Evolutionary conservation across 1,140 invertebrate species (phyloP).

Genomic region (Trypoxylus dichotomus): DNA sequence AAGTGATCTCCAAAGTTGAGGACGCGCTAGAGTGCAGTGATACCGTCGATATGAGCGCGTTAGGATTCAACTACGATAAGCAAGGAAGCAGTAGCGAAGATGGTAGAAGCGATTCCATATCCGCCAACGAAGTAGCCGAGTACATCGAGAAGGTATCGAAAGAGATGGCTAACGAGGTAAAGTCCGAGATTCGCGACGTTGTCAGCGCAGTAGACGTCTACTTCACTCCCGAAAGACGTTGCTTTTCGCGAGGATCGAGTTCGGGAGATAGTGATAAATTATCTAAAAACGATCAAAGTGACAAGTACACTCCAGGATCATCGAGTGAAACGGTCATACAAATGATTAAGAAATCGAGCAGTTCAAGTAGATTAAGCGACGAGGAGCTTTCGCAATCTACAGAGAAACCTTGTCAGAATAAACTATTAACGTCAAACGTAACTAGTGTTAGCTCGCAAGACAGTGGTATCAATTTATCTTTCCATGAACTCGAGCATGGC

Average conservation of each 20-base stretch:
- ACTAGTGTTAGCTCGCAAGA: slow-evolving; percentile 69
- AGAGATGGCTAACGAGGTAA: slow-evolving; percentile 77
- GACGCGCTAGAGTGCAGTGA: slow-evolving; percentile 72
- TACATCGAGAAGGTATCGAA: slow-evolving; percentile 75
- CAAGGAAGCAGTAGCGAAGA: slow-evolving; percentile 52
- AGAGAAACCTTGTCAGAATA: slow-evolving; percentile 40
- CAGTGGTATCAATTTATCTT: slow-evolving; percentile 74
- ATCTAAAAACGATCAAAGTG: slow-evolving; percentile 19
- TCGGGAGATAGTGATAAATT: slow-evolving; percentile 40
- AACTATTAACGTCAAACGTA: slow-evolving; percentile 44
- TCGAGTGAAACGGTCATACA: slow-evolving; percentile 48
- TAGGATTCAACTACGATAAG: slow-evolving; percentile 45
- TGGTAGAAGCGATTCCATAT: slow-evolving; percentile 64
- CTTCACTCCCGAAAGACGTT: slow-evolving; percentile 59
- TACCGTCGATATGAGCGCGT: slow-evolving; percentile 52
- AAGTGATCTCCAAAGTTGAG: slow-evolving; percentile 76
- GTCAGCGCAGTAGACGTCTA: slow-evolving; percentile 73
- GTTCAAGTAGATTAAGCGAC: slow-evolving; percentile 40
- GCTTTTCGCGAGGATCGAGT: slow-evolving; percentile 46
- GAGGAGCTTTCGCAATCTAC: slow-evolving; percentile 36
- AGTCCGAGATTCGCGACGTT: slow-evolving; percentile 72
- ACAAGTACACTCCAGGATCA: slow-evolving; percentile 43
- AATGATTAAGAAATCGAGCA: slow-evolving; percentile 43
- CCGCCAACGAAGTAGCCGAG: slow-evolving; percentile 71
- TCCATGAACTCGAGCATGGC: slow-evolving; percentile 66